These are phyloP conservation scores for Meliscaeva auricollis DNA, from an alignment of 2,888 invertebrate species.

Conservation along the genomic window DNA sequence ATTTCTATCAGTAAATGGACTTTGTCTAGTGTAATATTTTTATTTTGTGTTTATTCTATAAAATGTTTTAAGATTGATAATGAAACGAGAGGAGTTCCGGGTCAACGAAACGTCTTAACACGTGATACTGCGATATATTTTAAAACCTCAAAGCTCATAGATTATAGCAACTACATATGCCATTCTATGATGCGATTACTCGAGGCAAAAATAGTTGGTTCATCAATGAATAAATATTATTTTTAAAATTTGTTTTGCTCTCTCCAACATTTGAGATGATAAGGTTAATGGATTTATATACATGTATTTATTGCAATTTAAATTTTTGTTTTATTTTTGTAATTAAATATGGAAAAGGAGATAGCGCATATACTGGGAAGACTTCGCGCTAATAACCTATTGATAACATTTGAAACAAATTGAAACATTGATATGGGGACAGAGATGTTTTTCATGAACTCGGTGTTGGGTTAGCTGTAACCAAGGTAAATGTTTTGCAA, in stretches of 20 bases:
- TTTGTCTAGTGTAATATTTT: neutral
- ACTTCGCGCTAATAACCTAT: slow-evolving; percentile 34
- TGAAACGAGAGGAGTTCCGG: slow-evolving; percentile 45
- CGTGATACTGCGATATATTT: slow-evolving; percentile 37
- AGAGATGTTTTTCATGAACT: slow-evolving; percentile 3
- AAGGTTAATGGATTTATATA: neutral
- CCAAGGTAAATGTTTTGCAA: slow-evolving; percentile 7
- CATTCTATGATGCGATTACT: neutral
- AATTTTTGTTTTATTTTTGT: slow-evolving; percentile 21
- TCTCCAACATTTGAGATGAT: slow-evolving; percentile 3
- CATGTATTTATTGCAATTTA: neutral
- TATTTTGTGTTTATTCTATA: no score
- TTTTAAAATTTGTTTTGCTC: neutral
- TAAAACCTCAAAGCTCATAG: neutral
- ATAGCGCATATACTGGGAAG: neutral
- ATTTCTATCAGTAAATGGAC: neutral
- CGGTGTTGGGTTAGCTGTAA: neutral
- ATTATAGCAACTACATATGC: slow-evolving; percentile 11
- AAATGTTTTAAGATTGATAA: neutral
- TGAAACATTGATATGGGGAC: neutral
- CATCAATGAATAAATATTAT: slow-evolving; percentile 59
- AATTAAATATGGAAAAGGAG: slow-evolving; percentile 5
- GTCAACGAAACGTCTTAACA: slow-evolving; percentile 59
- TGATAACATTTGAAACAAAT: slow-evolving; percentile 33
- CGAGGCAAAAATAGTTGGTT: slow-evolving; percentile 44